Evolutionary conservation across 2,797 vertebrate genomes (phyloP).

Genomic region (Clamator glandarius): DNA sequence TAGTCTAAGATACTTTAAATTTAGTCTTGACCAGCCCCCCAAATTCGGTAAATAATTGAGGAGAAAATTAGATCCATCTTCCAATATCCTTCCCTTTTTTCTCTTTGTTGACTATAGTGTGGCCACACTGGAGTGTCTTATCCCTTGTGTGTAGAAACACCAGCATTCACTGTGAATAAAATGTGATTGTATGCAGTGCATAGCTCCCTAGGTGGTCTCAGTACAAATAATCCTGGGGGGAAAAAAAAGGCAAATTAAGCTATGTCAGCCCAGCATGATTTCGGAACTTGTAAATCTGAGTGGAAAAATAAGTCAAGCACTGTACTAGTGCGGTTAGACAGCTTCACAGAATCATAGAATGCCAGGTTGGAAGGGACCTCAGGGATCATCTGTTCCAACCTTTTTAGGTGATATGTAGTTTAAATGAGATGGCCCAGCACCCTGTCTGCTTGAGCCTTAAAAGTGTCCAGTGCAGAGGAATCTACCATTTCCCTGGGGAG

Average conservation of each 20-base stretch:
- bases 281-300: neutral
- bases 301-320: neutral
- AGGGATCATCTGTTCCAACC: no score
- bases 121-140: neutral
- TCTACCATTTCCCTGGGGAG: no score
- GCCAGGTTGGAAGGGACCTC: no score
- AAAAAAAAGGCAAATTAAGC: neutral
- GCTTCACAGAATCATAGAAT: no score
- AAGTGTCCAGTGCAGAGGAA: no score
- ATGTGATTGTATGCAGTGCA: neutral
- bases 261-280: neutral
- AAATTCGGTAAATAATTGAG: neutral
- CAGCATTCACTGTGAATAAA: neutral
- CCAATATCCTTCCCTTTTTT: neutral
- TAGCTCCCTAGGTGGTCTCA: neutral
- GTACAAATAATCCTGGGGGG: neutral
- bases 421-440: no score
- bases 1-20: neutral
- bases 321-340: neutral
- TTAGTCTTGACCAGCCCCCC: neutral
- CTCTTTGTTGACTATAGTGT: neutral
- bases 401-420: no score
- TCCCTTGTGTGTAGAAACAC: neutral
- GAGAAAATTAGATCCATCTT: neutral
- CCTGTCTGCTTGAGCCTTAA: no score